Base-by-base conservation (phyloP, 2,113 vertebrate genomes). In the Hippolais icterina region DNA sequence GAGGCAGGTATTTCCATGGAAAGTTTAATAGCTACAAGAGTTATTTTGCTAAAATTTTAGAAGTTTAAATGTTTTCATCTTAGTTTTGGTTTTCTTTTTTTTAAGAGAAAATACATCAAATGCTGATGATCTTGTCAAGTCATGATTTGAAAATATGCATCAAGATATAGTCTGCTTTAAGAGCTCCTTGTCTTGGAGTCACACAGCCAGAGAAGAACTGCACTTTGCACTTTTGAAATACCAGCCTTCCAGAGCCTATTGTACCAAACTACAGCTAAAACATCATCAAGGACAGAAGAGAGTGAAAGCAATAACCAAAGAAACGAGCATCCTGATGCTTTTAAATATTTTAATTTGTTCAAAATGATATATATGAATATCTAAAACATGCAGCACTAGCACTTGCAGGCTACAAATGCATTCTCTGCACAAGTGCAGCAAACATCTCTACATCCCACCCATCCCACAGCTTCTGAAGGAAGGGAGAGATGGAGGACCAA, bases 1-100 rank as follows among this genome's bases (percentile, higher is more conserved):
- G 4, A 87, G 69, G 35, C 65, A 84, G 72, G 60, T 95, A 91
- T 89, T 92, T 94, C 77, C 91, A 87, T 75, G 86, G 72, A 82
- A 95, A 89, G 24, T 60, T 75, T 71, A 56, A 68, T 6, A 56
- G 66, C 49, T 68, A 12, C 33, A 52, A 41, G 35, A 83, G 42
- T 54, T 74, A 42, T 44, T 39, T 86, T 64, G 61, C 46, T 78
- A 82, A 81, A 86, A 56, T 78, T 83, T 85, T 54, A 10, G 33
- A 52, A 15, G n/a, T 44, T 63, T 66, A 54, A 71, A 70, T 49
- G n/a, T 6, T 79, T 35, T 10, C 28, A 28, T 64, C 14, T 31
- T n/a, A 18, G 9, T 42, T 80, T 41, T 3, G 12, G 8, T 8
- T 28, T 12, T 11, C 12, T 37, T 28, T 35, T 66, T 60, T 59